Evolutionary conservation across 1,140 invertebrate species (phyloP), one percentile per base, ranked within the genome.

Genomic region (Alviniconcha marisindica): DNA sequence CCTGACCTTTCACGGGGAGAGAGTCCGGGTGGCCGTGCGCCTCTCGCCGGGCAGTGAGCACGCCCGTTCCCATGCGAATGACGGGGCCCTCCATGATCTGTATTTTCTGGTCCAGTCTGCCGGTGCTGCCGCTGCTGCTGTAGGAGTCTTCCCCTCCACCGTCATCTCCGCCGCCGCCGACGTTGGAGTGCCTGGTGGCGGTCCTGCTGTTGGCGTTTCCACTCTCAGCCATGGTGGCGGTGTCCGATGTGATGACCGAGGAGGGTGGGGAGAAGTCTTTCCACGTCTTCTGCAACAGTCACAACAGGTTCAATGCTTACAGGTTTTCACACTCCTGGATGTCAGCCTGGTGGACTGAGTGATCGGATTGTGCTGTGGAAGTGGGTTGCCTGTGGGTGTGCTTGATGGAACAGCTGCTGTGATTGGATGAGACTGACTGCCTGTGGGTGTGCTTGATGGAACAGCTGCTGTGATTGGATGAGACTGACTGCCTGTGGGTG

Each of bases 11-110:
- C 3, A 83, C 38, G 5, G 71, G 66, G 3, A 60, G n/a, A 40
- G 44, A 74, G 24, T 77, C 51, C 7, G 51, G 66, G 21, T 66
- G 54, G 33, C 48, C 33, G n/a, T 21, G 18, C 18, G 60, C 5
- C 12, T 81, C 80, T 21, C 82, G 81, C 31, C 84, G 66, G 31
- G 77, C 71, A 14, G 76, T 81, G n/a, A 85, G 36, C 24, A 77
- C 81, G 7, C 63, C 77, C 82, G 77, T 85, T 38, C 83, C 83
- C 85, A 86, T 84, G 33, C 82, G 82, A 31, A 86, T 86, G 40
- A 86, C 83, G 0, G 85, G 85, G 4, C 85, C 83, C 18, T 80
- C 73, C 48, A 76, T 79, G 33, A 86, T 82, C 14, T 66, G 74
- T 10, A 74, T 12, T 28, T 77, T 69, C 18, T 79, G 48, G 36